These are phyloP conservation scores for Orussus abietinus DNA, from an alignment of 1,140 invertebrate genomes.

Conservation along the genomic window DNA sequence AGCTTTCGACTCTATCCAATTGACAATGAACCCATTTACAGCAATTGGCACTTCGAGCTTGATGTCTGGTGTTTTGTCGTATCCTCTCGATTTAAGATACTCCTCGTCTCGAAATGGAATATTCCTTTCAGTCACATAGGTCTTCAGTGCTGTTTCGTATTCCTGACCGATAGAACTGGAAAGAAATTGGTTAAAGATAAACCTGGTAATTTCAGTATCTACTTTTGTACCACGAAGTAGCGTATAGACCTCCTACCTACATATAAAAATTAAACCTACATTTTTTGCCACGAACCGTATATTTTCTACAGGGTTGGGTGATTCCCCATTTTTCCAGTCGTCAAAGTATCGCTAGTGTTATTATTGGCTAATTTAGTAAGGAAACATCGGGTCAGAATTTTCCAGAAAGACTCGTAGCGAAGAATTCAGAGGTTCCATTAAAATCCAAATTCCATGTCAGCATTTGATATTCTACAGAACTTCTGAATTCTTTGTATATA, in stretches of 20 bases:
- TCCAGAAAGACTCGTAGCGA: no score
- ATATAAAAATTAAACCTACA: no score
- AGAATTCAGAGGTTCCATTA: no score
- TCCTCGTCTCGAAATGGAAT: slow-evolving; percentile 78
- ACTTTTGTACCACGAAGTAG: no score
- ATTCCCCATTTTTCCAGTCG: no score
- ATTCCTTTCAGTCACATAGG: slow-evolving; percentile 57
- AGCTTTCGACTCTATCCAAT: slow-evolving; percentile 97
- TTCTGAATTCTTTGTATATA: slow-evolving; percentile 5
- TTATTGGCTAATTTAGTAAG: no score
- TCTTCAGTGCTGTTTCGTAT: slow-evolving; percentile 68
- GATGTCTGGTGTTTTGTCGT: slow-evolving; percentile 93
- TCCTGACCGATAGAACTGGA: slow-evolving; percentile 69
- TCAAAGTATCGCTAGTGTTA: no score
- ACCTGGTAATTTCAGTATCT: background rate
- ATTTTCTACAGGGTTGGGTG: no score
- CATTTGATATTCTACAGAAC: slow-evolving; percentile 4
- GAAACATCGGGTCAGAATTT: no score
- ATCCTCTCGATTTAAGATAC: slow-evolving; percentile 74
- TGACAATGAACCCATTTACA: slow-evolving; percentile 79
- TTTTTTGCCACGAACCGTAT: no score
- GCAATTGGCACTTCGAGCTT: slow-evolving; percentile 88
- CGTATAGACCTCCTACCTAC: no score
- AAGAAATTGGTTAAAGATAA: slow-evolving; percentile 19
- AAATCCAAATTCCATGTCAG: no score